Base-by-base conservation (phyloP, 2,113 vertebrate species). In the Thalassarche chlororhynchos region DNA sequence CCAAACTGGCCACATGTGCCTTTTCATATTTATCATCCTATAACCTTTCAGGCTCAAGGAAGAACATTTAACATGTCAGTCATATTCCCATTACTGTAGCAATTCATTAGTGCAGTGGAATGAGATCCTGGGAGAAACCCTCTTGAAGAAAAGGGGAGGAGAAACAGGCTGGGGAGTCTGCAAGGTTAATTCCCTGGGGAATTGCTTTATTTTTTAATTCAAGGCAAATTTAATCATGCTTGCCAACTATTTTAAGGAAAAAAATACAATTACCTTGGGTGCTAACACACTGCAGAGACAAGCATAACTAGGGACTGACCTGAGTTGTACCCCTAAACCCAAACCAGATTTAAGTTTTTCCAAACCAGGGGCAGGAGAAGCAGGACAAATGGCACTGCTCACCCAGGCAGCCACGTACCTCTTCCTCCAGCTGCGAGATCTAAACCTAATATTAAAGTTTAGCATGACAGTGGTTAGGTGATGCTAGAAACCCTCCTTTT, bases 61-160 rank as follows among this genome's bases (percentile, higher is more conserved):
- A 89, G 78, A 82, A 65, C 65, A 74, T 84, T 87, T 52, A 93
- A 32, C 21, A 19, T 18, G 89, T 77, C 95, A 95, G 44, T 96
- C 87, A 82, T 23, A 62, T 82, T 71, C 52, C 65, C 84, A 79
- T 93, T 86, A 77, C 61, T 80, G 81, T 19, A 95, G 54, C 2
- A 0, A 86, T 87, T 97, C 68, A 75, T 87, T 85, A 87, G 42
- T 36, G 25, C 6, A 1, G 83, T 38, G 5, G 62, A 95, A 89
- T 62, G 57, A 94, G 58, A 86, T 64, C 47, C 84, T 84, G 72
- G 47, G 72, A 89, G 96, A 77, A 93, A 76, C 46, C 16, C 17
- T 64, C 31, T 47, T 23, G 60, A 40, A 60, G n/a, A 20, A 74
- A 80, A 69, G 26, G 68, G 38, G 78, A 82, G 76, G 84, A 84